Conservation (phyloP, 2,113 vertebrate species). For the Sitta europaea region DNA sequence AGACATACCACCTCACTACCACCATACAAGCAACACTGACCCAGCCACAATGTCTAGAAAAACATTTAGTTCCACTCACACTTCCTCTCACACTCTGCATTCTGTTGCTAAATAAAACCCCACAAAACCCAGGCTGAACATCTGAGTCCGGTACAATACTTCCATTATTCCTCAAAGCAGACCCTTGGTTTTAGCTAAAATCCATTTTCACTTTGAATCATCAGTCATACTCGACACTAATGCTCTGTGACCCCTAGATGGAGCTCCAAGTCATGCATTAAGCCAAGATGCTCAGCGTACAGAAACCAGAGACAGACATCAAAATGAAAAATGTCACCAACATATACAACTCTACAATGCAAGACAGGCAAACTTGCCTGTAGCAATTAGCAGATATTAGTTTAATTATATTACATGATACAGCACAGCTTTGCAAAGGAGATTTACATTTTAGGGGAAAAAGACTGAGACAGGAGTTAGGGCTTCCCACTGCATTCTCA, state of each 20-base stretch:
- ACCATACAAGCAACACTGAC: not conserved
- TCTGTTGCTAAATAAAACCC: not conserved
- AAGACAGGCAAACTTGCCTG: rapidly evolving
- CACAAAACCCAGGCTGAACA: not conserved
- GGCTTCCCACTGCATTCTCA: not conserved
- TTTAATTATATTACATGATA: not conserved
- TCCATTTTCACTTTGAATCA: not conserved
- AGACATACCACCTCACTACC: not conserved
- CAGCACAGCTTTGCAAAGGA: not conserved
- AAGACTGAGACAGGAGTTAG: not conserved
- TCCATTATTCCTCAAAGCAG: not conserved
- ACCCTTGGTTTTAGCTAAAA: not conserved
- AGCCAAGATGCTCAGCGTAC: not conserved
- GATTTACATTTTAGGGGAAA: not conserved
- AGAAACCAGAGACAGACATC: not conserved
- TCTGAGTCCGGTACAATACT: not conserved
- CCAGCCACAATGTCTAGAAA: not conserved
- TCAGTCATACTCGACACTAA: not conserved
- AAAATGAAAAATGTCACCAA: not conserved
- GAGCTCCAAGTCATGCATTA: not conserved
- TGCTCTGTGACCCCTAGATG: not conserved
- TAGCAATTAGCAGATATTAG: not conserved
- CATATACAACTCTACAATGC: rapidly evolving
- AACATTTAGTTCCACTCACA: not conserved
- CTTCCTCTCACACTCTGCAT: not conserved